Evolutionary conservation across 2,797 vertebrate genomes (phyloP), one percentile per base, ranked within the genome.

Genomic region (Perodicticus potto): DNA sequence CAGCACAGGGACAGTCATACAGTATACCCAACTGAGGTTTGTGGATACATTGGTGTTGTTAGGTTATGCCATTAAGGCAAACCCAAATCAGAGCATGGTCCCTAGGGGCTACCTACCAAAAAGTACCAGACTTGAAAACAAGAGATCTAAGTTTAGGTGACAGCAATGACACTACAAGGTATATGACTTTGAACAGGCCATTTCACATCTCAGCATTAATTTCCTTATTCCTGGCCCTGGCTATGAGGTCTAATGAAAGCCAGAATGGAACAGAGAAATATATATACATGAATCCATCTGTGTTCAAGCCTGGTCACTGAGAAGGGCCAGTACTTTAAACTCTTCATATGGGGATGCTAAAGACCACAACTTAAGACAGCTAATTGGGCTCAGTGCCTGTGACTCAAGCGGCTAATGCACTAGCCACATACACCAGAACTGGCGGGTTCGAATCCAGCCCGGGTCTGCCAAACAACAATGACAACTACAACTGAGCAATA

Each of bases 271-370:
- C 23, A 88, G 65, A 77, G 16, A 96, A 67, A 82, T 53, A 81
- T 49, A 72, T 85, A 69, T 49, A 81, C 40, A 32, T 77, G 65
- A 49, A 88, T 84, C 80, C 4, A 59, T 98, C 70, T 84, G 53
- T 45, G 92, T 97, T 94, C 94, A 97, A 93, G 85, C 11, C 14
- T 49, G 94, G 85, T 55, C 10, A 91, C 81, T 92, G 92, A 93
- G 63, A 96, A 97, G 82, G 87, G 73, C 59, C 88, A 87, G 17
- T 49, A 61, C 25, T 93, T n/a, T 57, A 78, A 97, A 95, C 82
- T 91, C 89, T 97, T 97, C 63, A 98, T 97, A 93, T 93, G 34
- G 85, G 74, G 96, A 97, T 57, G 96, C 34, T 55, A 93, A 98
- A 93, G 89, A 89, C 82, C 92, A 96, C 63, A 89, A 85, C 94